Conservation (phyloP, 2,888 invertebrate species). For the Auanema sp. region DNA sequence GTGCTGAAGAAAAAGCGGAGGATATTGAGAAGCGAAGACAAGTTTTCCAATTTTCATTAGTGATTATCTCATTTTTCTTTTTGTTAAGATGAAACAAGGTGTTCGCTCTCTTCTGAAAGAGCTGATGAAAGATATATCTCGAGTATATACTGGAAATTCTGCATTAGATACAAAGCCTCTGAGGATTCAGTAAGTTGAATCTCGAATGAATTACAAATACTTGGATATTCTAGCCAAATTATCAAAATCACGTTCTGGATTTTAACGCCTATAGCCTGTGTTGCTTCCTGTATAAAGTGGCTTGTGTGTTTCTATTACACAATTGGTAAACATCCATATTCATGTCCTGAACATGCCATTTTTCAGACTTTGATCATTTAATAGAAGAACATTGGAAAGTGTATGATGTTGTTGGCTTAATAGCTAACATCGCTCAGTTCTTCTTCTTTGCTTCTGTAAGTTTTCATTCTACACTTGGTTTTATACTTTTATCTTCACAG, state of each 20-base stretch:
- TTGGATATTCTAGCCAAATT: constrained; percentile 15
- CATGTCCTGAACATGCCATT: not conserved
- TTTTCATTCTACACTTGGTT: not conserved
- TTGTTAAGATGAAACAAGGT: constrained; percentile 31
- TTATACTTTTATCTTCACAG: constrained; percentile 27
- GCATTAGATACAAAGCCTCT: constrained; percentile 21
- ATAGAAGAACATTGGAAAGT: constrained; percentile 47
- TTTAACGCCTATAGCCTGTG: constrained; percentile 39
- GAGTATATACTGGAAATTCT: constrained; percentile 48
- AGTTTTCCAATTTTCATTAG: constrained; percentile 17
- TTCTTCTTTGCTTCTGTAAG: constrained; percentile 47
- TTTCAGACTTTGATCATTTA: constrained; percentile 53
- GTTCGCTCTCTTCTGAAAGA: constrained; percentile 53
- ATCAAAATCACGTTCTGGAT: constrained; percentile 33
- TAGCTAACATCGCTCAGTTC: constrained; percentile 42
- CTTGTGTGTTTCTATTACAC: constrained; percentile 60
- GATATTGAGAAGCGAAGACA: constrained; percentile 48
- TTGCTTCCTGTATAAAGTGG: constrained; percentile 48
- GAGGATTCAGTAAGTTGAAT: constrained; percentile 12
- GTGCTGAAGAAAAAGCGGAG: constrained; percentile 61
- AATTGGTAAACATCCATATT: constrained; percentile 33
- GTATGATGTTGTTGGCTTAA: constrained; percentile 46
- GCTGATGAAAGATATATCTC: constrained; percentile 59
- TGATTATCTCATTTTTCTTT: not conserved
- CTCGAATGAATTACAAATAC: not conserved